These are phyloP conservation scores for Neocrepidodera transversa DNA, from an alignment of 2,888 invertebrate species.

Conservation along the genomic window DNA sequence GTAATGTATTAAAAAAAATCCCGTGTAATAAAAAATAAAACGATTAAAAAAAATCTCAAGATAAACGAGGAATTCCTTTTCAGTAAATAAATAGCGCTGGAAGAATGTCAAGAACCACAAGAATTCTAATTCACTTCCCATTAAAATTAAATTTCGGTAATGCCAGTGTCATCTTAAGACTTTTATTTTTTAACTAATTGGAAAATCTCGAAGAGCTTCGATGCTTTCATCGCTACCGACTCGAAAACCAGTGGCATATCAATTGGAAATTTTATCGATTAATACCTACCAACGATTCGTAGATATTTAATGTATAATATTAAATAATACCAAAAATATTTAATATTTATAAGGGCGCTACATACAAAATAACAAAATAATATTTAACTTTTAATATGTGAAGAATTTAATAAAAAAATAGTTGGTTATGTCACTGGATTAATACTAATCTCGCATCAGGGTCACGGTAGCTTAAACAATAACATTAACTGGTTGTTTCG, in stretches of 20 bases:
- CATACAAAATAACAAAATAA: too few relatives aligned
- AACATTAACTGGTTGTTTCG: conserved; percentile 30
- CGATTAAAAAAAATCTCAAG: conserved; percentile 1
- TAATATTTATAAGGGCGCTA: too few relatives aligned
- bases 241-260: neutral
- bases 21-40: too few relatives aligned
- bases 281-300: too few relatives aligned
- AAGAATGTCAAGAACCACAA: neutral
- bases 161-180: conserved; percentile 19
- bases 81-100: neutral
- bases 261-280: too few relatives aligned
- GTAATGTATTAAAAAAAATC: too few relatives aligned
- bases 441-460: conserved; percentile 16
- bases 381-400: too few relatives aligned
- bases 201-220: conserved; percentile 1
- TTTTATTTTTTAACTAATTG: conserved; percentile 29
- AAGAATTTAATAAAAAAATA: too few relatives aligned
- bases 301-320: too few relatives aligned
- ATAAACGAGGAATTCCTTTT: neutral
- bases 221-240: conserved; percentile 29
- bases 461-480: conserved; percentile 34
- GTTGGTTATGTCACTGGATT: neutral
- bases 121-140: conserved; percentile 16
- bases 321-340: too few relatives aligned
- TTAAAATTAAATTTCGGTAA: conserved; percentile 25